A percentile compares a stretch with the other conserved stretches of the same genome.
These are phyloP conservation scores for Takifugu bimaculatus DNA, from an alignment of 2,113 vertebrate genomes.

Conservation along the genomic window DNA sequence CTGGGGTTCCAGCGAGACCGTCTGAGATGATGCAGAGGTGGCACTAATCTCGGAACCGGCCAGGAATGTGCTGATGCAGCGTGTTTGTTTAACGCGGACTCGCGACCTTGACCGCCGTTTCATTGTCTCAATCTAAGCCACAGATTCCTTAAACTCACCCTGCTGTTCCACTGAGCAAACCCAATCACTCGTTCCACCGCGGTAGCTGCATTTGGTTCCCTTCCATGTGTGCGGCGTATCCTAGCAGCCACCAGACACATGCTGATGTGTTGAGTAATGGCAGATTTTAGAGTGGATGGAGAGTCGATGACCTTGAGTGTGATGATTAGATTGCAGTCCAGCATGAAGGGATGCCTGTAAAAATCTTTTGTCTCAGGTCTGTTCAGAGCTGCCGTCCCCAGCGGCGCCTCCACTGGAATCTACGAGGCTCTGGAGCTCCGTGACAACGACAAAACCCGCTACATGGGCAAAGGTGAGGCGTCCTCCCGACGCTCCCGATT, in stretches of 20 bases:
- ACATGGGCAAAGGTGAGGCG: conserved; percentile 89
- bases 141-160: conserved; percentile 50
- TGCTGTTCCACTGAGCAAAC: conserved; percentile 28
- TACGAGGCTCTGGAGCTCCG: conserved; percentile 97
- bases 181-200: conserved; percentile 35
- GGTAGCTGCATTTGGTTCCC: conserved; percentile 20
- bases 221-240: conserved; percentile 30
- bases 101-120: conserved; percentile 6
- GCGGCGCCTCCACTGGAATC: conserved; percentile 95
- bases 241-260: conserved; percentile 40
- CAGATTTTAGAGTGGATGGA: no score
- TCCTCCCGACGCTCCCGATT: neutral
- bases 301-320: no score
- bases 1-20: no score
- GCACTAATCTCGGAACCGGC: no score
- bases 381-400: conserved; percentile 96
- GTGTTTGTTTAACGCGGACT: conserved; percentile 41
- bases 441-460: conserved; percentile 97
- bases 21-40: no score
- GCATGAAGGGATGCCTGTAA: neutral
- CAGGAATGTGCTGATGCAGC: conserved; percentile 32
- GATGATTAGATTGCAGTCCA: no score
- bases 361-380: conserved; percentile 77
- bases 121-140: conserved; percentile 43
- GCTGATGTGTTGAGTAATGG: no score